Conservation (phyloP, 2,797 vertebrate species). For the Danio albolineatus region DNA sequence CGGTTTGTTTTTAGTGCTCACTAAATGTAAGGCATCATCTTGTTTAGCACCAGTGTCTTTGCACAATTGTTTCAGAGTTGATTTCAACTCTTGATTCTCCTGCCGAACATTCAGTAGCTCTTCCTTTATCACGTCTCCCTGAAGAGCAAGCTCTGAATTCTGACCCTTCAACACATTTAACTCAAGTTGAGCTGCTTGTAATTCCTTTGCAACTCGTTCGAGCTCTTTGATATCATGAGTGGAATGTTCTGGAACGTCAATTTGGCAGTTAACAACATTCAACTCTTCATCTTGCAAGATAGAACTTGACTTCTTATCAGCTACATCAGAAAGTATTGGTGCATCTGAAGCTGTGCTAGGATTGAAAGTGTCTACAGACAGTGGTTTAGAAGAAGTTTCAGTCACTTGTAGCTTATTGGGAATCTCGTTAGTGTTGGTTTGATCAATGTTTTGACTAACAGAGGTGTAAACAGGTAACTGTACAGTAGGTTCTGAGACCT, state of each 20-base stretch:
- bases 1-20: conserved; percentile 2
- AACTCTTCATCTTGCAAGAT: conserved; percentile 22
- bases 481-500: conserved; percentile 20
- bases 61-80: conserved; percentile 50
- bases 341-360: conserved; percentile 28
- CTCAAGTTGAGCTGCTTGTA: conserved; percentile 47
- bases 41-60: conserved; percentile 16
- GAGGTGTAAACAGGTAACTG: conserved; percentile 7
- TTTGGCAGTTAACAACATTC: conserved; percentile 38
- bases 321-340: neutral
- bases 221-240: conserved; percentile 14
- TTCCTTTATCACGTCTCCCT: conserved; percentile 40
- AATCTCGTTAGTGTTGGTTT: conserved; percentile 4
- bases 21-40: conserved; percentile 3
- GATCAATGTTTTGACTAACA: neutral
- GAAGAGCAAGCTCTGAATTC: conserved; percentile 46
- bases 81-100: conserved; percentile 68
- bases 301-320: conserved; percentile 9
- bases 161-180: conserved; percentile 39
- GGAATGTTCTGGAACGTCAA: conserved; percentile 12
- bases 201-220: conserved; percentile 43
- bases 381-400: neutral
- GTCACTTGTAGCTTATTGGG: conserved; percentile 19
- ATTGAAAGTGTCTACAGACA: neutral
- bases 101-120: conserved; percentile 62